Evolutionary conservation across 2,888 invertebrate genomes (phyloP).

Genomic region (Melolontha melolontha): DNA sequence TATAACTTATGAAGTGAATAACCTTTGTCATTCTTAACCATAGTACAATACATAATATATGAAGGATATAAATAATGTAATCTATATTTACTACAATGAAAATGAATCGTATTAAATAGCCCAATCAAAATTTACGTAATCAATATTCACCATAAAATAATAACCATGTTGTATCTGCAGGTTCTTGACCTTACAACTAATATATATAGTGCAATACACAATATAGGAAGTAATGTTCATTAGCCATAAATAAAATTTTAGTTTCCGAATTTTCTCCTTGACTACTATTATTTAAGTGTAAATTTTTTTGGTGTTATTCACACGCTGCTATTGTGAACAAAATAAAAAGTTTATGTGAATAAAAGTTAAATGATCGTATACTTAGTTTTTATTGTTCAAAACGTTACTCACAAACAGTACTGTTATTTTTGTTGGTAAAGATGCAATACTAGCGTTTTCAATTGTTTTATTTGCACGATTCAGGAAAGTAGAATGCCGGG

Average conservation of each 20-base stretch:
- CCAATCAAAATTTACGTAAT: neutral
- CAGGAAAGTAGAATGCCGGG: too few relatives aligned
- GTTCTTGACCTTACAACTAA: slow-evolving; percentile 22
- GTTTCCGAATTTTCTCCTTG: neutral
- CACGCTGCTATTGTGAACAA: neutral
- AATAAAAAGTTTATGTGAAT: slow-evolving; percentile 9
- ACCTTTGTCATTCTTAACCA: too few relatives aligned
- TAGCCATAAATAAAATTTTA: neutral
- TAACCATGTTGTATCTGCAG: neutral
- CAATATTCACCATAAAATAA: slow-evolving; percentile 8
- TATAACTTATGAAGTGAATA: too few relatives aligned
- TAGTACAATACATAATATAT: too few relatives aligned
- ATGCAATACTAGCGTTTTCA: too few relatives aligned
- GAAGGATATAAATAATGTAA: too few relatives aligned
- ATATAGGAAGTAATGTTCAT: slow-evolving; percentile 18
- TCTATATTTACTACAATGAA: too few relatives aligned
- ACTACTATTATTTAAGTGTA: neutral
- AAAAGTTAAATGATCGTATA: neutral
- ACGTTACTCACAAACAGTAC: neutral
- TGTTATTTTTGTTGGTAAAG: neutral
- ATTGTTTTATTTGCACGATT: too few relatives aligned
- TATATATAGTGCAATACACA: slow-evolving; percentile 8
- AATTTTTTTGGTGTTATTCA: slow-evolving; percentile 16
- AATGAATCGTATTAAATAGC: too few relatives aligned
- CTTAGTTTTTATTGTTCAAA: slow-evolving; percentile 3